Base-by-base conservation (phyloP, 2,113 vertebrate species). In the Nyctibius bracteatus region DNA sequence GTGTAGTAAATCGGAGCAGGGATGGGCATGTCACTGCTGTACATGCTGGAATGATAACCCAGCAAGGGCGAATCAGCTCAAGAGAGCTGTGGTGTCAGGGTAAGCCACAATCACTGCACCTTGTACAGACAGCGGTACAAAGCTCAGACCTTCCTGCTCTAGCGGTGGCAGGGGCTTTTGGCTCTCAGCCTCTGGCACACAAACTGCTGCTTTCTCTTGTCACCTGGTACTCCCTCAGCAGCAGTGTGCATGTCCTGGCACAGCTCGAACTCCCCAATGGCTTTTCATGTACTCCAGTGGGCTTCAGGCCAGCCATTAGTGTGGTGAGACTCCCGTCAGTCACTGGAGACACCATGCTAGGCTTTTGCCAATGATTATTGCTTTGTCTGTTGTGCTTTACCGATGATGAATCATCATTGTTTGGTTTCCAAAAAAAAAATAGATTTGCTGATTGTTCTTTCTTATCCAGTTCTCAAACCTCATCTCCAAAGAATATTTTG, bases 41-140 rank as follows among this genome's bases (percentile, higher is more conserved):
- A 39, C 0, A 0, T 7, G 20, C 67, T 20, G 0, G 20, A n/a
- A 25, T 20, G 75, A 3, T 17, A 47, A 20, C 41, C 30, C 16
- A 46, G 49, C 33, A 43, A n/a, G 55, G 39, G 9, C n/a, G 75
- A 41, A 75, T 33, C 7, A 25, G 46, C 62, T 62, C 20, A 12
- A 21, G 52, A 49, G 72, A 28, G 14, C 35, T 21, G 37, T 2
- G 2, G 12, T 3, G 2, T 6, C 9, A 43, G 41, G 35, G 28
- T 14, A 43, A 78, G 43, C 51, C 27, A 6, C 33, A 5, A 6
- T 27, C 39, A 6, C 39, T 3, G 21, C 25, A 8, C 41, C 55
- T 23, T 47, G 27, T 18, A 5, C 4, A 23, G 24, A 6, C 23
- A 8, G 44, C 1, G 1, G 18, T 13, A 81, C 2, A 1, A 59